phyloP scores from a whole-genome alignment of 2,113 vertebrate genomes.

The Hippocampus barbouri region DNA sequence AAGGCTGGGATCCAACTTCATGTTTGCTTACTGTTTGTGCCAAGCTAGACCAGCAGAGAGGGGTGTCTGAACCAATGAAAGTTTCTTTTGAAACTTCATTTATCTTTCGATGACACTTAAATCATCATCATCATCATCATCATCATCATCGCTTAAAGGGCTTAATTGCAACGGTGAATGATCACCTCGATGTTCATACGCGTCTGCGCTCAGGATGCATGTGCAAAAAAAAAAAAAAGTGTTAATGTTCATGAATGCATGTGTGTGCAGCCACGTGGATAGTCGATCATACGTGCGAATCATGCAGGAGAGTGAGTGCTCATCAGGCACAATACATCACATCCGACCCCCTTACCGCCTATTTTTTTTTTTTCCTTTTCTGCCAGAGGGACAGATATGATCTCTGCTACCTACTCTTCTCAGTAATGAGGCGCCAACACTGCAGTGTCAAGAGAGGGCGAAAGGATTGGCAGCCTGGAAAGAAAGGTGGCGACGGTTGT shows the following conservation, averaged over 20 bases:
- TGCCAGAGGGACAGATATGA: slow-evolving; percentile 49
- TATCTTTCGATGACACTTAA: too few relatives aligned
- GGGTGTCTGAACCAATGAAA: too few relatives aligned
- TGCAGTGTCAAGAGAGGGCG: slow-evolving; percentile 33
- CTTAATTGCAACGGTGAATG: too few relatives aligned
- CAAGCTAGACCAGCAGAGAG: too few relatives aligned
- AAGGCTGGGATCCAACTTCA: too few relatives aligned
- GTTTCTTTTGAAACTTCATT: too few relatives aligned
- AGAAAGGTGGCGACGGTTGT: slow-evolving; percentile 1
- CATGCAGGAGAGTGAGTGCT: slow-evolving; percentile 33
- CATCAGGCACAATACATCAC: slow-evolving; percentile 29
- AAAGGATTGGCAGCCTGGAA: slow-evolving; percentile 25
- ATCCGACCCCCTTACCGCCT: slow-evolving; percentile 48
- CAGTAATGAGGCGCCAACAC: slow-evolving; percentile 63
- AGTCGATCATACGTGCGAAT: slow-evolving; percentile 52
- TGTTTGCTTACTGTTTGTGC: too few relatives aligned
- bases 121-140: too few relatives aligned
- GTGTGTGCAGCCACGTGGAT: slow-evolving; percentile 27
- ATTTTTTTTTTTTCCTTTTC: slow-evolving; percentile 3
- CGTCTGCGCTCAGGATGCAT: slow-evolving; percentile 9
- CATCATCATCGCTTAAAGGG: too few relatives aligned
- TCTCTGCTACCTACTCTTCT: slow-evolving; percentile 59
- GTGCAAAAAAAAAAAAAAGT: not conserved
- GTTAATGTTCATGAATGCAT: not conserved
- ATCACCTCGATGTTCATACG: too few relatives aligned